Evolutionary conservation across 64 coral and sea anemone species (phyloP).

Genomic region (Stylophora pistillata): DNA sequence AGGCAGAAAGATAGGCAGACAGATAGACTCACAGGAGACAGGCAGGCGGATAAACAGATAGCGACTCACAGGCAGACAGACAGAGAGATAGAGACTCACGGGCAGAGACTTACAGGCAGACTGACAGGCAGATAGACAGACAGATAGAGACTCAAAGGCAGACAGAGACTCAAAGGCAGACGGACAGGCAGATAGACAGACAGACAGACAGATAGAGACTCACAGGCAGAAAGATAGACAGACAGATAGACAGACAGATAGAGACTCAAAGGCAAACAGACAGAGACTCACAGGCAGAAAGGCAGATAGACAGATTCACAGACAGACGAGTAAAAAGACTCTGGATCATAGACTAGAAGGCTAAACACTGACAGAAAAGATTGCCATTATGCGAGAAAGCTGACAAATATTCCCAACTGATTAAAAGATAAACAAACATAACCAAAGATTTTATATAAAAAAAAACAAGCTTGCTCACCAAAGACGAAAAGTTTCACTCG

Average conservation of each 20-base stretch:
- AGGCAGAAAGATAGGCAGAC: neutral
- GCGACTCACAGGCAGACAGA: neutral
- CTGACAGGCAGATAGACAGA: neutral
- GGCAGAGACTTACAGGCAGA: neutral
- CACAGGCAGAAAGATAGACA: neutral
- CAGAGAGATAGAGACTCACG: neutral
- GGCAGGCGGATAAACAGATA: neutral
- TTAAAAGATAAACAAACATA: neutral
- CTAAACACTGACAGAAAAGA: too few species aligned
- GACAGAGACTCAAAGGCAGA: neutral
- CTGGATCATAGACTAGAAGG: too few species aligned
- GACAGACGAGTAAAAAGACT: too few species aligned
- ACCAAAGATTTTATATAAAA: neutral
- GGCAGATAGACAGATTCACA: too few species aligned
- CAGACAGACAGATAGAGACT: neutral
- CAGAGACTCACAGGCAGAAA: neutral
- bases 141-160: neutral
- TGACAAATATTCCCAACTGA: neutral
- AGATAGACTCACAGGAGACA: neutral
- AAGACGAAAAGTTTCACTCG: constrained; percentile 40
- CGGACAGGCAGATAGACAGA: neutral
- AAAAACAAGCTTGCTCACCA: constrained; percentile 32
- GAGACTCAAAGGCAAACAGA: neutral
- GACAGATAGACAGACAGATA: too few species aligned
- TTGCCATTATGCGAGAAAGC: too few species aligned